A percentile compares a stretch with the other conserved stretches of the same genome.
Evolutionary conservation across 2,113 vertebrate species (phyloP).

Genomic region (Penelope pileata): DNA sequence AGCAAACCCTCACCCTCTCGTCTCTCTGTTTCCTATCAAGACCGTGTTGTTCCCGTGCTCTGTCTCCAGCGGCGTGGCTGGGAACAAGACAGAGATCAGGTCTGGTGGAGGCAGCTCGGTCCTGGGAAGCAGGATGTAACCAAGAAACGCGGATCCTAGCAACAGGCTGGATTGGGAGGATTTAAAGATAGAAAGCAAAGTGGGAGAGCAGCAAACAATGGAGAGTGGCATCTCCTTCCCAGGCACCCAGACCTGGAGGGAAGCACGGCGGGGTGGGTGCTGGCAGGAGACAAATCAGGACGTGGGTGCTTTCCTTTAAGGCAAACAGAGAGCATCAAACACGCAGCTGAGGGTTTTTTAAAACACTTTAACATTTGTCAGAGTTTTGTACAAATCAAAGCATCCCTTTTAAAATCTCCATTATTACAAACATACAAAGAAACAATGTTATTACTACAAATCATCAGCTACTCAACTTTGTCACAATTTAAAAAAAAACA

Average conservation of each 20-base stretch:
- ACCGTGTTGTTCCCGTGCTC: neutral
- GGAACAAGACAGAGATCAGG: neutral
- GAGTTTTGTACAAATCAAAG: conserved; percentile 81
- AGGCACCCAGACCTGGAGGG: neutral
- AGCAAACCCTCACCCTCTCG: neutral
- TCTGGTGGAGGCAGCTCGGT: neutral
- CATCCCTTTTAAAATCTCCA: conserved; percentile 73
- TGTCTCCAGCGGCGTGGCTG: neutral
- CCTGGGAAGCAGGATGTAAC: conserved; percentile 27
- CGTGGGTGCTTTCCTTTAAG: neutral
- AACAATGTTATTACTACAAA: conserved; percentile 77
- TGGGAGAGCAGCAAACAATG: neutral
- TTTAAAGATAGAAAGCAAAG: conserved; percentile 34
- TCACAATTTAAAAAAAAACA: conserved; percentile 65
- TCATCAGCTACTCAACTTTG: conserved; percentile 61
- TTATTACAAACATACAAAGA: conserved; percentile 83
- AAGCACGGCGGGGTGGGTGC: no score
- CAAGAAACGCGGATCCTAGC: conserved; percentile 39
- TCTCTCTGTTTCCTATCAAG: neutral
- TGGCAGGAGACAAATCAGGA: neutral
- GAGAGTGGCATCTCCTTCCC: neutral
- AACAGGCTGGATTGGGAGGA: conserved; percentile 25
- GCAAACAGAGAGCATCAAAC: conserved; percentile 18
- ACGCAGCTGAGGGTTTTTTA: conserved; percentile 36
- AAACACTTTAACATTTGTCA: conserved; percentile 76